Conservation (phyloP, 2,797 vertebrate species). For the Muscicapa comitata region DNA sequence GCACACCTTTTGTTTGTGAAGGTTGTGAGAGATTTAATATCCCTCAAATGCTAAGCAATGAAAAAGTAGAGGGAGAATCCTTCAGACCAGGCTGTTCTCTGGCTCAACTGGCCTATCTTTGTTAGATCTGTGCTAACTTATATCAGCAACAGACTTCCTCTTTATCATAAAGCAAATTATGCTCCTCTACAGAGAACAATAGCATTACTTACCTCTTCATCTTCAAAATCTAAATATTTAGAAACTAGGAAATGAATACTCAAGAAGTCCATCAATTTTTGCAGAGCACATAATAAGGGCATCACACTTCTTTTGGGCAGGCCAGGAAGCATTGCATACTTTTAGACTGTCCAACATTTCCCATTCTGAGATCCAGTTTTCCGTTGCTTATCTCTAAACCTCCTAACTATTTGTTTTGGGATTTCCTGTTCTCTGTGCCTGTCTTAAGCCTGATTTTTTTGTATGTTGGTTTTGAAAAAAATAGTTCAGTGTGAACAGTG, state of each 20-base stretch:
- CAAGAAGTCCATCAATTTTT: background rate
- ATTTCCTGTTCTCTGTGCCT: slow-evolving; percentile 10
- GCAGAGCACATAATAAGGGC: background rate
- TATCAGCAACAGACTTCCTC: background rate
- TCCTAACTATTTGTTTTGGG: slow-evolving; percentile 10
- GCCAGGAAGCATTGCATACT: slow-evolving; percentile 8
- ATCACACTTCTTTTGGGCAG: background rate
- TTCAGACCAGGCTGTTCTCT: background rate
- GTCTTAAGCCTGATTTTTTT: background rate
- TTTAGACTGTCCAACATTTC: background rate
- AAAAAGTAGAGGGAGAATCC: background rate
- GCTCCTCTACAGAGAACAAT: background rate
- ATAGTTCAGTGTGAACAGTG: background rate
- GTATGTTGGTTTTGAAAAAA: background rate
- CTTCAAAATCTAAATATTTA: slow-evolving; percentile 23
- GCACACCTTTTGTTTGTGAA: background rate
- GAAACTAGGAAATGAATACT: background rate
- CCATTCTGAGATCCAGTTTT: slow-evolving; percentile 19
- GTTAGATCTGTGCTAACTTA: background rate
- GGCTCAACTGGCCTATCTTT: background rate
- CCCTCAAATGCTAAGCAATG: background rate
- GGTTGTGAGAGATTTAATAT: background rate
- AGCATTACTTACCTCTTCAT: background rate
- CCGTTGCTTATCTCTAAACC: background rate
- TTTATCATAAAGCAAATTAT: background rate